Percentiles rank a stretch among this genome's conserved stretches.
Conservation (phyloP, 2,113 vertebrate genomes). For the Ammospiza caudacuta region DNA sequence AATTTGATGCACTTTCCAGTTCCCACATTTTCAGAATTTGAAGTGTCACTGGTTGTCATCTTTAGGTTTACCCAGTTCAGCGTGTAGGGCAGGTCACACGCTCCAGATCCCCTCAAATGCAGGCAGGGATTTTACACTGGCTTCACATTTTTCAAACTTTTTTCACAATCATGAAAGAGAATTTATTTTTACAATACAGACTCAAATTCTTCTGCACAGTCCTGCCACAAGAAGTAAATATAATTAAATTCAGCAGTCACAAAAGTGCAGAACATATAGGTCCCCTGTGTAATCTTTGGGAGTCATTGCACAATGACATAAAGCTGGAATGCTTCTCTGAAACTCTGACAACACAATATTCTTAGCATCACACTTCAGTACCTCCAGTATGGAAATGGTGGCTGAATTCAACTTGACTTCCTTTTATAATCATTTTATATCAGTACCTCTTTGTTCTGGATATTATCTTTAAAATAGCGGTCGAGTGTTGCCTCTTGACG, state of each 20-base stretch:
- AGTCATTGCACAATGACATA: not conserved
- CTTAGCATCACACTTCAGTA: not conserved
- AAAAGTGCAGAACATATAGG: not conserved
- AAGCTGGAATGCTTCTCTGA: not conserved
- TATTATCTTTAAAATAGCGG: not conserved
- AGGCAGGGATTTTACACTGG: not conserved
- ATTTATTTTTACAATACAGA: conserved; percentile 35
- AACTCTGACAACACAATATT: not conserved
- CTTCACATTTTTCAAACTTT: conserved; percentile 17
- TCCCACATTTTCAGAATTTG: not conserved
- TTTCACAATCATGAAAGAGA: conserved; percentile 6
- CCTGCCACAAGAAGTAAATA: not conserved
- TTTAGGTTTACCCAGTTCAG: conserved; percentile 19
- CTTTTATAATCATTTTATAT: not conserved
- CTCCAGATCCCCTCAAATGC: not conserved
- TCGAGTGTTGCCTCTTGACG: not conserved
- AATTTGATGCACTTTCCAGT: not conserved
- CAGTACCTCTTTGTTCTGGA: conserved; percentile 5
- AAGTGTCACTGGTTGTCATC: conserved; percentile 15
- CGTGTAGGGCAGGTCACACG: not conserved
- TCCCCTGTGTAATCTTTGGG: not conserved
- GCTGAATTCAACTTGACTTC: conserved; percentile 53
- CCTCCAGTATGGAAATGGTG: not conserved
- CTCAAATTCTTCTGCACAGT: not conserved
- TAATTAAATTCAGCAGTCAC: conserved; percentile 51